Evolutionary conservation across 2,113 vertebrate species (phyloP).

Genomic region (Ciconia boyciana): DNA sequence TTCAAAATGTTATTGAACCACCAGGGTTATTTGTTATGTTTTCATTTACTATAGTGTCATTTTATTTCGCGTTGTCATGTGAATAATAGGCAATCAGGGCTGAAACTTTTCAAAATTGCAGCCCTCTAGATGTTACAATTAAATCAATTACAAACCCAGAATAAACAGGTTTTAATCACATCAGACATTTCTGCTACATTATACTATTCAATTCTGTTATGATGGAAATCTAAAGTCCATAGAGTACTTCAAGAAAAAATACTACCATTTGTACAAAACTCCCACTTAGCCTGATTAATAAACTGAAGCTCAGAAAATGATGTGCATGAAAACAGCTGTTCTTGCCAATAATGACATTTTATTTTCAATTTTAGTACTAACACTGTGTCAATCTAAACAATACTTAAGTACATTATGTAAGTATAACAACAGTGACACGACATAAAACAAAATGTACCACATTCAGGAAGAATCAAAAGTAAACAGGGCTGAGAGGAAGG

Average conservation of each 20-base stretch:
- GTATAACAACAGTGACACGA: conserved; percentile 17
- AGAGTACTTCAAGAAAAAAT: conserved; percentile 65
- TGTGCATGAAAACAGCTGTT: conserved; percentile 67
- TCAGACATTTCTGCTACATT: conserved; percentile 70
- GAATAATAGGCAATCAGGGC: conserved; percentile 75
- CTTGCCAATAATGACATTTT: conserved; percentile 64
- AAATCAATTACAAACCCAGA: conserved; percentile 74
- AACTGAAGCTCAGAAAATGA: conserved; percentile 64
- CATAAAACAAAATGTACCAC: conserved; percentile 38
- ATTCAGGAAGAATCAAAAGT: conserved; percentile 33
- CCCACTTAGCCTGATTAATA: conserved; percentile 66
- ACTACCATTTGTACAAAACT: conserved; percentile 43
- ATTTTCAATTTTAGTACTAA: conserved; percentile 69
- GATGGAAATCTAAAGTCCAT: conserved; percentile 71
- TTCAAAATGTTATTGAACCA: conserved; percentile 62
- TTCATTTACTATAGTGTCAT: conserved; percentile 61
- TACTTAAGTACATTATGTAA: conserved; percentile 62
- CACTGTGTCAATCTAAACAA: conserved; percentile 65
- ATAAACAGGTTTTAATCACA: conserved; percentile 75
- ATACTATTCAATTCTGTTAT: conserved; percentile 64
- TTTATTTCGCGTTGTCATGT: conserved; percentile 69
- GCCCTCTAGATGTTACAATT: conserved; percentile 74
- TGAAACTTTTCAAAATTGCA: conserved; percentile 75
- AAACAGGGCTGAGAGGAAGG: conserved; percentile 24
- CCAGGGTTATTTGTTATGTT: conserved; percentile 51